Evolutionary conservation across 2,888 invertebrate species (phyloP), one percentile per base, ranked within the genome.

Genomic region (Ceratothoa steindachneri): DNA sequence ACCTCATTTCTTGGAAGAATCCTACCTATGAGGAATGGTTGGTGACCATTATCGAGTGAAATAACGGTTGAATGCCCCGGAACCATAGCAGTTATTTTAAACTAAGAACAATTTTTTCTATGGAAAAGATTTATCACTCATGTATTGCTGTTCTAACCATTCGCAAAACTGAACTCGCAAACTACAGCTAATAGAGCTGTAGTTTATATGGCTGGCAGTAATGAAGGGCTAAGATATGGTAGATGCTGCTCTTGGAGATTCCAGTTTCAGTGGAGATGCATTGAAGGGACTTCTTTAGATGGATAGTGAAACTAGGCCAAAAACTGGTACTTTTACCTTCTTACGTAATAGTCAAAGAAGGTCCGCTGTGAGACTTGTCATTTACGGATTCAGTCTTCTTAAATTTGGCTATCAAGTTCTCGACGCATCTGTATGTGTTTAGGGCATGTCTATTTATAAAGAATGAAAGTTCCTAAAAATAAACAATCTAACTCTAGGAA

Each of bases 201-300:
- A 64, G 15, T 64, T 64, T 64, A 22, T 2, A 64, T 64, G 64
- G 64, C 15, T 64, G 64, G n/a, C 1, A 64, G 22, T 22, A 24
- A 64, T 64, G 64, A 64, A 64, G 64, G 15, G 15, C 22, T 22
- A 64, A 64, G 64, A 64, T 64, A 19, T 1, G 1, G 64, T 64
- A 3, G 64, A 64, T 64, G 64, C 64, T 64, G 4, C 64, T 2
- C 4, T 64, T 64, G 2, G 64, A 64, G 64, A 64, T 64, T n/a
- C n/a, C n/a, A n/a, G n/a, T n/a, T n/a, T n/a, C n/a, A n/a, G n/a
- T n/a, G n/a, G n/a, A n/a, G n/a, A 2, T 22, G n/a, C 22, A 22
- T 64, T 51, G 15, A 15, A 51, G 1, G 52, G 52, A 51, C 52
- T n/a, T 2, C n/a, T 19, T 1, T 51, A 15, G 52, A 51, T n/a